These are phyloP conservation scores for Aplysia californica DNA, from an alignment of 1,140 invertebrate species.

Conservation along the genomic window DNA sequence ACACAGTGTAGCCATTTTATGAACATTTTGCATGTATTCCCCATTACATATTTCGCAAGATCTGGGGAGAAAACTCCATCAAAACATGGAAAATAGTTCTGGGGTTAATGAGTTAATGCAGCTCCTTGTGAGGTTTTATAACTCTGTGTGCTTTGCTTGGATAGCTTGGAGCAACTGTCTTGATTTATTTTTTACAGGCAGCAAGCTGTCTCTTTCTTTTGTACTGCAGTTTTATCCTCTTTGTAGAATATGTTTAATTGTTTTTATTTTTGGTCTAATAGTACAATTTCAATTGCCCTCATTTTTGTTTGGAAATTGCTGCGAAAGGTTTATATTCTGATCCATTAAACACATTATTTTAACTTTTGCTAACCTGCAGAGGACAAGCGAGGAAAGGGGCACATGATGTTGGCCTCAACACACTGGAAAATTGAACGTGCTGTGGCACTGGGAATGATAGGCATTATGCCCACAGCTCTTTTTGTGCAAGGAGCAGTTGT, in stretches of 20 bases:
- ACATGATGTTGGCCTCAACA: conserved; percentile 55
- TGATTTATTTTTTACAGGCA: too few species aligned
- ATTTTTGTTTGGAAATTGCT: too few species aligned
- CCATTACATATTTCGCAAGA: too few species aligned
- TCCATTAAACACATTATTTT: background rate
- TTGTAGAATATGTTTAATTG: background rate
- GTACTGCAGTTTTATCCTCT: background rate
- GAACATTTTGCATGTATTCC: too few species aligned
- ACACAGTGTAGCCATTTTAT: too few species aligned
- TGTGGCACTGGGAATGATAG: conserved; percentile 51
- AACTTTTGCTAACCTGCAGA: conserved; percentile 36
- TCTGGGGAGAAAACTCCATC: too few species aligned
- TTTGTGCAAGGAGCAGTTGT: conserved; percentile 47
- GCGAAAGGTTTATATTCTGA: background rate
- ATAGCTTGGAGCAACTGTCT: too few species aligned
- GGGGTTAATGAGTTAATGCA: too few species aligned
- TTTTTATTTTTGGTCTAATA: background rate
- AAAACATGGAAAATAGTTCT: too few species aligned
- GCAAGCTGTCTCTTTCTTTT: background rate
- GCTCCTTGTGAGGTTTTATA: too few species aligned
- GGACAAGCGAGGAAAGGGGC: conserved; percentile 51
- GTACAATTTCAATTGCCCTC: background rate
- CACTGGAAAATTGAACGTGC: conserved; percentile 61
- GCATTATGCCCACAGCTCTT: conserved; percentile 51
- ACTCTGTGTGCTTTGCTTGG: too few species aligned